Conservation (phyloP, 2,113 vertebrate species). For the Barnardius zonarius region DNA sequence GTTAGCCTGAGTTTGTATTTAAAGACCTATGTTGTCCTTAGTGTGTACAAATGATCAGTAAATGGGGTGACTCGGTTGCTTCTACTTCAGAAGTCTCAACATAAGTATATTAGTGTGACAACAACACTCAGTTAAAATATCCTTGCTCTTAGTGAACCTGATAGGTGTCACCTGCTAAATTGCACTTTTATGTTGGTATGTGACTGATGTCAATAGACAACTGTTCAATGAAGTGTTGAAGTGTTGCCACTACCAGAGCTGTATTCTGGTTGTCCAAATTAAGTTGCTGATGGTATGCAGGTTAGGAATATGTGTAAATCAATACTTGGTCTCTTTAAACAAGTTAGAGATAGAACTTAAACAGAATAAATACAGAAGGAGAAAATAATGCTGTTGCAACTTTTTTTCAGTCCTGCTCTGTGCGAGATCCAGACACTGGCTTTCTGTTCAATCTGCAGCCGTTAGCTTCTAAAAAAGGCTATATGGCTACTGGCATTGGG, state of each 20-base stretch:
- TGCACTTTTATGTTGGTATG: neutral
- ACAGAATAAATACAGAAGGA: neutral
- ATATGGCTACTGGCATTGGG: slow-evolving; percentile 71
- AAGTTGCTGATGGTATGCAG: neutral
- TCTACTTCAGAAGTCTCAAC: neutral
- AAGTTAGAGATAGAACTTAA: neutral
- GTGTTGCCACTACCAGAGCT: neutral
- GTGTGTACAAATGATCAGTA: neutral
- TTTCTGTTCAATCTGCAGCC: slow-evolving; percentile 86
- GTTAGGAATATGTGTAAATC: neutral
- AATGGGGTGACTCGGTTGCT: neutral
- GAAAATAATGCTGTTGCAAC: neutral
- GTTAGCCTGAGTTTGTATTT: neutral
- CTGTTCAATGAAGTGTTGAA: neutral
- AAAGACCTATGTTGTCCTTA: neutral
- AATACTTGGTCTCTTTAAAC: neutral
- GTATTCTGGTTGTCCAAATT: neutral
- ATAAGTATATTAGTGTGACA: neutral
- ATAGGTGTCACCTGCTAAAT: neutral
- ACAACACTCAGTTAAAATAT: neutral
- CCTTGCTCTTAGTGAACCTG: neutral
- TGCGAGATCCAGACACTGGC: slow-evolving; percentile 85
- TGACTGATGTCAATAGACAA: neutral
- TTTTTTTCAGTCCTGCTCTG: slow-evolving; percentile 78
- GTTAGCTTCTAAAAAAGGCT: slow-evolving; percentile 73